These are phyloP conservation scores for Nannobrachium achirus DNA, from an alignment of 2,113 vertebrate species.

Conservation along the genomic window DNA sequence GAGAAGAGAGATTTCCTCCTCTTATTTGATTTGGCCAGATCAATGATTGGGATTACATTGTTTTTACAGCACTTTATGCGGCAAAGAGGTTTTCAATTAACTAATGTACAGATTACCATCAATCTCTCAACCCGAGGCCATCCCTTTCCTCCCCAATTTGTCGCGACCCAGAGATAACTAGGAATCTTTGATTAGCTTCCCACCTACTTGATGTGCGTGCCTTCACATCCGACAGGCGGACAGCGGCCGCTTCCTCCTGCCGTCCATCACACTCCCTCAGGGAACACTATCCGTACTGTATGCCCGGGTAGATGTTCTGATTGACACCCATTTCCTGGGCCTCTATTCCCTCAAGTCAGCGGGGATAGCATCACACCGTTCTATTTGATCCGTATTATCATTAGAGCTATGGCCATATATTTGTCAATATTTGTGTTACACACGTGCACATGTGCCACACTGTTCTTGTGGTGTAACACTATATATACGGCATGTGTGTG, in stretches of 20 bases:
- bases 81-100: conserved; percentile 85
- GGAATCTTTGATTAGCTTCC: conserved; percentile 61
- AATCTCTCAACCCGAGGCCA: conserved; percentile 65
- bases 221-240: conserved; percentile 41
- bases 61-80: conserved; percentile 70
- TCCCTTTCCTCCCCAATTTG: conserved; percentile 49
- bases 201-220: conserved; percentile 41
- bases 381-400: conserved; percentile 19
- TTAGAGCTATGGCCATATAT: conserved; percentile 2
- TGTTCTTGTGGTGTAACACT: not conserved
- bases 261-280: conserved; percentile 33
- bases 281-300: conserved; percentile 14
- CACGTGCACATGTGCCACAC: not conserved
- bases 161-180: conserved; percentile 62
- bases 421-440: conserved; percentile 1
- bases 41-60: conserved; percentile 76
- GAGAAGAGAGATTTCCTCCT: conserved; percentile 67
- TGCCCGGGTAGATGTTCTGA: not conserved
- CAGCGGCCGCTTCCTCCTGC: conserved; percentile 21
- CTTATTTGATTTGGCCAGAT: conserved; percentile 79
- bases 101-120: conserved; percentile 85
- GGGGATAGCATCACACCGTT: conserved; percentile 5
- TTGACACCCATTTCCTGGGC: conserved; percentile 26
- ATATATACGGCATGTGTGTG: not conserved
- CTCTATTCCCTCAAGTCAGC: conserved; percentile 34